These are phyloP conservation scores for Sander lucioperca DNA, from an alignment of 2,113 vertebrate species.

Conservation along the genomic window DNA sequence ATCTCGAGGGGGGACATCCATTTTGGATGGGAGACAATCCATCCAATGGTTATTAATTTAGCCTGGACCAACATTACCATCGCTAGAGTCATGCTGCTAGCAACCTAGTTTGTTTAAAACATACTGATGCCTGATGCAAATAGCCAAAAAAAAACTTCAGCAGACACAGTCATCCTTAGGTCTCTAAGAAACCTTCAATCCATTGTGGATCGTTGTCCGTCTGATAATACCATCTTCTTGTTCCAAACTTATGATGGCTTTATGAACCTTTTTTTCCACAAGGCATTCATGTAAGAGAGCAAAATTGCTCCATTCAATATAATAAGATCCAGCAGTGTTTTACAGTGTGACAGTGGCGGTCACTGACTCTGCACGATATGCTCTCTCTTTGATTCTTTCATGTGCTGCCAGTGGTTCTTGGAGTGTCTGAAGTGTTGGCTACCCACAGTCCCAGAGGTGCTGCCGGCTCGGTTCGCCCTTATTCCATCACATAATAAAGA, in stretches of 20 bases:
- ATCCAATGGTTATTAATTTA: not conserved
- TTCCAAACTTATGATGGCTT: not conserved
- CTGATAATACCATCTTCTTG: not conserved
- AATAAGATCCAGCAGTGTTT: conserved; percentile 5
- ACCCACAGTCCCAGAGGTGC: conserved; percentile 40
- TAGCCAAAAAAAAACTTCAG: not conserved
- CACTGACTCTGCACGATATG: conserved; percentile 26
- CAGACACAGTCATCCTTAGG: not conserved
- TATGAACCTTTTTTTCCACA: conserved; percentile 1
- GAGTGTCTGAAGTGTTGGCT: conserved; percentile 58
- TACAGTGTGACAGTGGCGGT: not conserved
- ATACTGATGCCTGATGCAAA: not conserved
- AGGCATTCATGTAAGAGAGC: not conserved
- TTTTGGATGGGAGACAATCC: too few relatives aligned
- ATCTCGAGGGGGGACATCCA: too few relatives aligned
- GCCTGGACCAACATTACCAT: not conserved
- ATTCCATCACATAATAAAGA: conserved; percentile 58
- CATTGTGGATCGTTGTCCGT: not conserved
- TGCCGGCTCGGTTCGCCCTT: conserved; percentile 37
- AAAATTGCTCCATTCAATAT: not conserved
- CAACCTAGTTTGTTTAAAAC: not conserved
- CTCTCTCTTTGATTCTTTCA: conserved; percentile 62
- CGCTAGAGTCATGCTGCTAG: not conserved
- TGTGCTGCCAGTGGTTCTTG: conserved; percentile 69
- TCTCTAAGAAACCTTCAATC: not conserved